Percentiles rank a stretch among this genome's conserved stretches.
Evolutionary conservation across 2,888 invertebrate species (phyloP).

Genomic region (Tanypteryx hageni): DNA sequence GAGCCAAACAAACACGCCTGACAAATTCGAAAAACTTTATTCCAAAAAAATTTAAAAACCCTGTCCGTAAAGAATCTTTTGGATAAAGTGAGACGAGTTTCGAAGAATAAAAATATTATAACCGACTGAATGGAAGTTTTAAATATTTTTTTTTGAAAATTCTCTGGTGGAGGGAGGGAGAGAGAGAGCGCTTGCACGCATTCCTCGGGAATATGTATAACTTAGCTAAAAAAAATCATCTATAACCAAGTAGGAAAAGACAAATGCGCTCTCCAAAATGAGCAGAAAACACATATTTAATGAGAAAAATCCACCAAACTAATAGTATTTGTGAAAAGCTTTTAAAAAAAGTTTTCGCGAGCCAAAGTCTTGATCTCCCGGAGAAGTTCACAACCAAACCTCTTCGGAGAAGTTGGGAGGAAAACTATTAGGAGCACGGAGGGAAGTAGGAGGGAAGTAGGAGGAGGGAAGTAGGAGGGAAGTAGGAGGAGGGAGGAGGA

Average conservation of each 20-base stretch:
- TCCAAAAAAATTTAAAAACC: no score
- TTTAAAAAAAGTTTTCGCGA: slow-evolving; percentile 33
- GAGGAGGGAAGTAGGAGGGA: neutral
- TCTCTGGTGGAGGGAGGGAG: no score
- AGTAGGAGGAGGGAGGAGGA: neutral
- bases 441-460: neutral
- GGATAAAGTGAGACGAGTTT: no score
- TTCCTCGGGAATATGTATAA: no score
- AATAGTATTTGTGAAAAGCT: slow-evolving; percentile 34
- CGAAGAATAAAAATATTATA: no score
- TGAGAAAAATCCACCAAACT: slow-evolving; percentile 40
- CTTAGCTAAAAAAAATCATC: neutral
- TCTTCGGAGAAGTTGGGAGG: neutral
- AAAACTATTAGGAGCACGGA: neutral
- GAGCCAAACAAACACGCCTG: no score
- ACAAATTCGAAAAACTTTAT: no score
- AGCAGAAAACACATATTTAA: slow-evolving; percentile 46
- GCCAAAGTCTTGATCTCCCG: no score
- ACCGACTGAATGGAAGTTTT: no score
- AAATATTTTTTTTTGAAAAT: no score
- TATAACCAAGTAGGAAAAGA: slow-evolving; percentile 9
- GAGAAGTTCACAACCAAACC: neutral
- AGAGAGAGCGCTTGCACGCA: no score
- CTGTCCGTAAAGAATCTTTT: no score
- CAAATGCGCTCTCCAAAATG: slow-evolving; percentile 6